These are phyloP conservation scores for Perccottus glenii DNA, from an alignment of 2,113 vertebrate genomes.

Conservation along the genomic window DNA sequence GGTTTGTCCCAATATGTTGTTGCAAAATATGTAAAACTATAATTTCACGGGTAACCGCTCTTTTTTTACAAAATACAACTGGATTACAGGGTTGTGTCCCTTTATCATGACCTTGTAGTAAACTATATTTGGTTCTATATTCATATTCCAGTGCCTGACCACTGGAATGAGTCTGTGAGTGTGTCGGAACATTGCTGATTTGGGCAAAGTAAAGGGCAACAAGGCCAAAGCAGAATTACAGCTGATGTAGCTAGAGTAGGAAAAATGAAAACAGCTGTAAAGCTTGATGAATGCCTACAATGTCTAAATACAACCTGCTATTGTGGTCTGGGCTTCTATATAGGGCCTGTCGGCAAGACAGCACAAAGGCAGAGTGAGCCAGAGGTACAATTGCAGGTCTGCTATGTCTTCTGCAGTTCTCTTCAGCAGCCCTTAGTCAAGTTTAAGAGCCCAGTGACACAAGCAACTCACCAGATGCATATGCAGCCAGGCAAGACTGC, in stretches of 20 bases:
- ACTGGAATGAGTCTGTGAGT: constrained; percentile 40
- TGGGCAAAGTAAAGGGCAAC: constrained; percentile 25
- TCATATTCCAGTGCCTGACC: constrained; percentile 38
- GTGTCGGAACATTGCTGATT: constrained; percentile 28
- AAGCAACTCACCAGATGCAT: constrained; percentile 39
- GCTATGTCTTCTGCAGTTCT: constrained; percentile 52
- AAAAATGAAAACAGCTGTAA: constrained; percentile 40
- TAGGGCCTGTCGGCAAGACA: constrained; percentile 38
- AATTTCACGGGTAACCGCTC: too few relatives aligned
- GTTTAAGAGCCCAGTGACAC: constrained; percentile 53
- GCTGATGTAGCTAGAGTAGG: constrained; percentile 30
- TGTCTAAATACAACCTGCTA: constrained; percentile 66
- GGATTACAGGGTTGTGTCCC: constrained; percentile 9
- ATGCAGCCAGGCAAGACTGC: constrained; percentile 61
- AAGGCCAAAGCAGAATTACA: constrained; percentile 31
- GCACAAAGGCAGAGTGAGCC: constrained; percentile 12
- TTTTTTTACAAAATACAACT: neutral
- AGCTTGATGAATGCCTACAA: constrained; percentile 58
- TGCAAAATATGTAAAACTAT: too few relatives aligned
- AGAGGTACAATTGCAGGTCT: constrained; percentile 45
- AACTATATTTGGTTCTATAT: constrained; percentile 22
- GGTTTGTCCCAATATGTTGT: too few relatives aligned
- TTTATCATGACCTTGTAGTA: constrained; percentile 15
- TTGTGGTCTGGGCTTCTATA: constrained; percentile 64
- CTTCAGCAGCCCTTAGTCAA: constrained; percentile 56